phyloP scores from a whole-genome alignment of 2,888 invertebrate species.

The Harpalus rufipes region DNA sequence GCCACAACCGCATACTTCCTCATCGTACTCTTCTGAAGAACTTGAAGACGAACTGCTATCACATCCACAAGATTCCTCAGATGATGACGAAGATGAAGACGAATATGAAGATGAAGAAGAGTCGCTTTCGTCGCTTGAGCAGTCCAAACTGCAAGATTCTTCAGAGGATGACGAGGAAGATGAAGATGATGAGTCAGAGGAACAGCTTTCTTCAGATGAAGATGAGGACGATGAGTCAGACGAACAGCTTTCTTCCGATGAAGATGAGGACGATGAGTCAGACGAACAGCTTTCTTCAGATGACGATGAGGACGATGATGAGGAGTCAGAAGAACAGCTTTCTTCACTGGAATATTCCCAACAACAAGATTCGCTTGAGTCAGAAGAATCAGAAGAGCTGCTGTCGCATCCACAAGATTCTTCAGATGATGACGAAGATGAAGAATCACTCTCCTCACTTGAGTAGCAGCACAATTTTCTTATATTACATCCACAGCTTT shows the following conservation, averaged over 20 bases:
- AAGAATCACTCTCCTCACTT: not conserved
- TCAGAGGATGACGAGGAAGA: too few relatives aligned
- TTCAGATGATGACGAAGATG: slow-evolving; percentile 16
- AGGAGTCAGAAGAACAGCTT: not conserved
- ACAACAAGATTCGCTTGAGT: too few relatives aligned
- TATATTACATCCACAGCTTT: not conserved
- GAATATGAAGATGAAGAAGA: not conserved
- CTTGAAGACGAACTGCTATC: not conserved
- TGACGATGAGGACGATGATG: not conserved
- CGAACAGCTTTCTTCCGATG: not conserved
- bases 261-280: not conserved
- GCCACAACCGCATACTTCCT: not conserved
- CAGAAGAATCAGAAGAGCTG: too few relatives aligned
- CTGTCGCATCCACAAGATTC: slow-evolving; percentile 34
- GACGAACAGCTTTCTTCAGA: not conserved
- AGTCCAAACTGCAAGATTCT: not conserved
- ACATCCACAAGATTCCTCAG: slow-evolving; percentile 16
- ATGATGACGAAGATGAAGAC: not conserved
- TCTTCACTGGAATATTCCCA: not conserved
- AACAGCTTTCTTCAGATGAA: slow-evolving; percentile 11
- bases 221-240: not conserved
- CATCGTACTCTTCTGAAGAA: not conserved
- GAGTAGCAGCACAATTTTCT: not conserved
- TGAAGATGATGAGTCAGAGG: not conserved
- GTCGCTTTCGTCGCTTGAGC: not conserved